Conservation (phyloP, 1,140 invertebrate species). For the Drosophila ironensis region DNA sequence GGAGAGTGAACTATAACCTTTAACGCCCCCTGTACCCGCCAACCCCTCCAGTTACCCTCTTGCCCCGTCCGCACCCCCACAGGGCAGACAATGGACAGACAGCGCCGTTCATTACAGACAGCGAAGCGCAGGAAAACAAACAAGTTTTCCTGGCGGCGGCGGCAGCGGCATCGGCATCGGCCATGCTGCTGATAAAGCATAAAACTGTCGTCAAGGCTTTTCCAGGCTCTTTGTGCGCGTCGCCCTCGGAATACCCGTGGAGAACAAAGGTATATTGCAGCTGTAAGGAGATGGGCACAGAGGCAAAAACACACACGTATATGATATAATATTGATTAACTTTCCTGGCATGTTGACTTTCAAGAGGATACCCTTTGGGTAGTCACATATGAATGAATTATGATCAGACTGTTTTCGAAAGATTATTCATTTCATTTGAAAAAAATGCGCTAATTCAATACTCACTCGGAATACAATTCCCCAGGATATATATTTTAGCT, state of each 20-base stretch:
- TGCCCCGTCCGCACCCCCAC: neutral
- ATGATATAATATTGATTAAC: too few relatives aligned
- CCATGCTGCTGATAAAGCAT: conserved; percentile 62
- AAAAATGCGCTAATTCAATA: too few relatives aligned
- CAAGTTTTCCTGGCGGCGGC: conserved; percentile 45
- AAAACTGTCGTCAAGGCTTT: conserved; percentile 60
- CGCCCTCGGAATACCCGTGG: neutral
- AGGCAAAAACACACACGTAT: too few relatives aligned
- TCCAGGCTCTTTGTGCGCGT: conserved; percentile 4
- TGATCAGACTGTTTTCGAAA: too few relatives aligned
- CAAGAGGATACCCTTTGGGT: too few relatives aligned
- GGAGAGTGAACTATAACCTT: conserved; percentile 69
- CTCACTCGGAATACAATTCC: too few relatives aligned
- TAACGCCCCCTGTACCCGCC: conserved; percentile 42
- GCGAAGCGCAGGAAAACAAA: conserved; percentile 60
- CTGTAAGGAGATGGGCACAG: too few relatives aligned
- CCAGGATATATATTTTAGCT: too few relatives aligned
- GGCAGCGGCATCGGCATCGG: neutral
- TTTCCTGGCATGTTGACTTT: too few relatives aligned
- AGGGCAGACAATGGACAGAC: conserved; percentile 30
- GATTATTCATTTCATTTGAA: neutral
- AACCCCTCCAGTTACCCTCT: neutral
- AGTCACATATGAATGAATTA: too few relatives aligned
- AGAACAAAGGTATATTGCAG: too few relatives aligned
- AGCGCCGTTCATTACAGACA: conserved; percentile 56